phyloP scores from a whole-genome alignment of 2,113 vertebrate genomes.

The Eurystomus gularis region DNA sequence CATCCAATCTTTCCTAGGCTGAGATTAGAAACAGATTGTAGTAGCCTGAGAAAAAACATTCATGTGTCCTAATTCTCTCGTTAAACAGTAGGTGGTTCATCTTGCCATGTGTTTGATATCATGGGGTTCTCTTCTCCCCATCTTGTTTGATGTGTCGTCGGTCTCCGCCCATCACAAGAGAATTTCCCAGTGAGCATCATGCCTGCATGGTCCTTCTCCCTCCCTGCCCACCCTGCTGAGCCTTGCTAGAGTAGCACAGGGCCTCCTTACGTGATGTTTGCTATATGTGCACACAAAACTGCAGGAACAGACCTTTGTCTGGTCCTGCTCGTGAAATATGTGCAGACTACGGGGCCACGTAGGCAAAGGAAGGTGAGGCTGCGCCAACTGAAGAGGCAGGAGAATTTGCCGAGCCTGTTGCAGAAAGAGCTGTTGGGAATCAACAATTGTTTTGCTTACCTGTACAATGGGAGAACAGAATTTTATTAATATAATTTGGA shows the following conservation, averaged over 20 bases:
- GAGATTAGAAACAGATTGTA: constrained; percentile 44
- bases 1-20: background rate
- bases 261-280: background rate
- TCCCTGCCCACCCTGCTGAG: background rate
- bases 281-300: background rate
- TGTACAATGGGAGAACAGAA: fast-evolving
- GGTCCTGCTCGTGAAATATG: background rate
- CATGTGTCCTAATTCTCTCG: background rate
- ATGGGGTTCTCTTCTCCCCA: background rate
- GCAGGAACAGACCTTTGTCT: background rate
- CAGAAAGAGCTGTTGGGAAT: background rate
- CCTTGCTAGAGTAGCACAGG: background rate
- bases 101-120: background rate
- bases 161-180: background rate
- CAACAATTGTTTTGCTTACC: background rate
- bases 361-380: background rate
- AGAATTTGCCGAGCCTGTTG: background rate
- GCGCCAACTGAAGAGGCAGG: background rate
- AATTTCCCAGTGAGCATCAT: background rate
- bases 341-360: background rate
- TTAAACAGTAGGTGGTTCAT: background rate
- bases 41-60: constrained; percentile 8
- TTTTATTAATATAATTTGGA: background rate
- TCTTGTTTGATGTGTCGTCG: background rate
- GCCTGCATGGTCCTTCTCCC: background rate